Evolutionary conservation across 2,797 vertebrate species (phyloP).

Genomic region (Pampus argenteus): DNA sequence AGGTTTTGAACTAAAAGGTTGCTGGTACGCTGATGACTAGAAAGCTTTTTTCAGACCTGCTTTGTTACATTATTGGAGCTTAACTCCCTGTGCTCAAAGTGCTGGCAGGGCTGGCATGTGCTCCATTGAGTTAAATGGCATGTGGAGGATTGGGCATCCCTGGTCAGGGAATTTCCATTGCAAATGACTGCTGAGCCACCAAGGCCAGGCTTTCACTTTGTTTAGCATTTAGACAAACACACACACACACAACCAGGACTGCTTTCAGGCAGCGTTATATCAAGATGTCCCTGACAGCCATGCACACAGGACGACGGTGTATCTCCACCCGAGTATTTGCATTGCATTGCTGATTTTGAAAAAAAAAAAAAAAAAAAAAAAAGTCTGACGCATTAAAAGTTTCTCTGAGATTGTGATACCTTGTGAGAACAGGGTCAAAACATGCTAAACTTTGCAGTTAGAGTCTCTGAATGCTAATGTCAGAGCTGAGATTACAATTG

Average conservation of each 20-base stretch:
- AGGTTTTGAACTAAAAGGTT: conserved; percentile 52
- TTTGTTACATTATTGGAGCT: conserved; percentile 61
- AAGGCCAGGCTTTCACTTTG: conserved; percentile 40
- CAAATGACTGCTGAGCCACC: conserved; percentile 56
- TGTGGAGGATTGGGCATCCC: conserved; percentile 61
- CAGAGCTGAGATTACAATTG: not conserved
- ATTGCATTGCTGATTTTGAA: conserved; percentile 32
- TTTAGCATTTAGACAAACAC: conserved; percentile 51
- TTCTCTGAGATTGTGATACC: not conserved
- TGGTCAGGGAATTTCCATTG: conserved; percentile 71
- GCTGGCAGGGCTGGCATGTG: conserved; percentile 46
- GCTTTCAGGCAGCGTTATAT: conserved; percentile 27
- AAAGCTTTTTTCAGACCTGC: conserved; percentile 47
- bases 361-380: too few species aligned
- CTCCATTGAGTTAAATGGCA: conserved; percentile 63
- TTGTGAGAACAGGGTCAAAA: not conserved
- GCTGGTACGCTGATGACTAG: conserved; percentile 37
- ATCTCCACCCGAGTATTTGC: conserved; percentile 9
- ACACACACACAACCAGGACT: conserved; percentile 50
- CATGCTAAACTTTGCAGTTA: too few species aligned
- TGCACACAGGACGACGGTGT: conserved; percentile 29
- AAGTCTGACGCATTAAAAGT: not conserved
- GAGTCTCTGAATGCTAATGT: too few species aligned
- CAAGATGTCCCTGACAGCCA: not conserved
- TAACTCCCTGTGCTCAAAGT: conserved; percentile 37